phyloP scores from a whole-genome alignment of 2,113 vertebrate species.

The Scomber colias region DNA sequence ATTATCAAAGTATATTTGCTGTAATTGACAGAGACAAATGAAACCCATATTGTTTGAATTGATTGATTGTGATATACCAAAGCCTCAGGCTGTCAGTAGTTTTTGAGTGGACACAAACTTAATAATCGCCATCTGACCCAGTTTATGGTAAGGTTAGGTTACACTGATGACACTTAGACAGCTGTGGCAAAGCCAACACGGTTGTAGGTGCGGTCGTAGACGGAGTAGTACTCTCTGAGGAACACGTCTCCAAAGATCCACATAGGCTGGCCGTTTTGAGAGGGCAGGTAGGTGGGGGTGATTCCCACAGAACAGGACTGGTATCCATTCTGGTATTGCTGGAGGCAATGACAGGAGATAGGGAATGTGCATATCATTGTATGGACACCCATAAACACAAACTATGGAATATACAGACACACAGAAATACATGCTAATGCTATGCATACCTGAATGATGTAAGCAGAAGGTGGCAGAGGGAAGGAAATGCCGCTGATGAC shows the following conservation, averaged over 20 bases:
- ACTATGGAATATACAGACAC: not conserved
- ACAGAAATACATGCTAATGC: not conserved
- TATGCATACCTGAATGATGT: slow-evolving; percentile 56
- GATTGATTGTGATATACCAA: not conserved
- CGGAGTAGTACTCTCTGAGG: slow-evolving; percentile 80
- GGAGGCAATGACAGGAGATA: not conserved
- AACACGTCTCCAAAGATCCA: slow-evolving; percentile 84
- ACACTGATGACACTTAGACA: slow-evolving; percentile 48
- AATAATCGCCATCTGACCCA: slow-evolving; percentile 11
- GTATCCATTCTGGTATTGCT: slow-evolving; percentile 54
- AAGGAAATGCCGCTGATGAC: slow-evolving; percentile 65
- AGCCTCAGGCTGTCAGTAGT: not conserved
- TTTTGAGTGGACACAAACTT: not conserved
- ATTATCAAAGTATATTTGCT: not conserved
- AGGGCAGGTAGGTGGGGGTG: slow-evolving; percentile 77
- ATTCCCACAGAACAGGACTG: slow-evolving; percentile 70
- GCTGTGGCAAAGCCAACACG: slow-evolving; percentile 75
- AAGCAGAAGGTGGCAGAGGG: slow-evolving; percentile 75
- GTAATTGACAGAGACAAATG: not conserved
- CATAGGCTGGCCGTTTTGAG: slow-evolving; percentile 70
- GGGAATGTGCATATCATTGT: not conserved
- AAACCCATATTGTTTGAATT: not conserved
- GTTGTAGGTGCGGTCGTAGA: slow-evolving; percentile 78
- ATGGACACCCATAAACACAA: not conserved
- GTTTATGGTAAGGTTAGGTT: slow-evolving; percentile 7